Conservation (phyloP, 1,140 invertebrate genomes). For the Meloidogyne exigua region DNA sequence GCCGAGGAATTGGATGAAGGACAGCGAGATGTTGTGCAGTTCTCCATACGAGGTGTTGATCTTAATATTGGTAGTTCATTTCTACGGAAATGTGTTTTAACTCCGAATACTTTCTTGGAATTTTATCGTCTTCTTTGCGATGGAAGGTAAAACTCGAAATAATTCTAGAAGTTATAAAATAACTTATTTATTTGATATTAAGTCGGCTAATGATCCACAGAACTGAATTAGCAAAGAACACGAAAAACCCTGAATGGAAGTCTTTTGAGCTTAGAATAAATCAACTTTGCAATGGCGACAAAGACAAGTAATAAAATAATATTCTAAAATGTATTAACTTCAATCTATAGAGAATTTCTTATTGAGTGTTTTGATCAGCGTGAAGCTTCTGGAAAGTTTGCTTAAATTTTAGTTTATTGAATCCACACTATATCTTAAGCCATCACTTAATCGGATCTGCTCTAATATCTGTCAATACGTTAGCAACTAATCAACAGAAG, state of each 20-base stretch:
- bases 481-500: slow-evolving; percentile 21
- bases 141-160: slow-evolving; percentile 59
- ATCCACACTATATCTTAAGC: slow-evolving; percentile 36
- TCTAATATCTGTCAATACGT: slow-evolving; percentile 24
- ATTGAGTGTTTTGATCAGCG: slow-evolving; percentile 43
- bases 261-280: slow-evolving; percentile 68
- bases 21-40: slow-evolving; percentile 66
- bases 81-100: neutral
- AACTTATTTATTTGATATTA: slow-evolving; percentile 9
- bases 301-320: slow-evolving; percentile 18
- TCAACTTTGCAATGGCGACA: slow-evolving; percentile 70
- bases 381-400: slow-evolving; percentile 30
- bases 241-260: slow-evolving; percentile 69
- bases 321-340: neutral
- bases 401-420: neutral
- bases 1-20: slow-evolving; percentile 67
- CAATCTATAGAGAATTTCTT: slow-evolving; percentile 35
- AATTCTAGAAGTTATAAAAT: neutral
- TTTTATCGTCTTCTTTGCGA: slow-evolving; percentile 67
- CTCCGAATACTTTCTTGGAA: slow-evolving; percentile 67
- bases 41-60: slow-evolving; percentile 66
- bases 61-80: slow-evolving; percentile 65
- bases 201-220: slow-evolving; percentile 68
- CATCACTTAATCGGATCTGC: slow-evolving; percentile 34
- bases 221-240: slow-evolving; percentile 68